Percentiles rank a stretch among this genome's conserved stretches.
Evolutionary conservation across 2,888 invertebrate species (phyloP).

Genomic region (Magallana nippona): DNA sequence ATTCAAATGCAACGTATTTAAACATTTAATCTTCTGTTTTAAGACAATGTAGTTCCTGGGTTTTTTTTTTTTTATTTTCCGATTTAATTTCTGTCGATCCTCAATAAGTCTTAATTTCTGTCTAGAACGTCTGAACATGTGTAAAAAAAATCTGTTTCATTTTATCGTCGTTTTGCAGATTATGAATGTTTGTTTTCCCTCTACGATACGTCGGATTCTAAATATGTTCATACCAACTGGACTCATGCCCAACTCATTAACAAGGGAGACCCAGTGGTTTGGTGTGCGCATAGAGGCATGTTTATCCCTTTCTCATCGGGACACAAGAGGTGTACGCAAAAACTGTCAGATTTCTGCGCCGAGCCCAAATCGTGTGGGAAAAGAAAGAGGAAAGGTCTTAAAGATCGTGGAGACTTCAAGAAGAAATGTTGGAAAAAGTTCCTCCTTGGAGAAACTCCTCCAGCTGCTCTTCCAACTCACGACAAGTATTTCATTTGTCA

Average conservation of each 20-base stretch:
- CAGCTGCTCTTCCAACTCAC: constrained; percentile 64
- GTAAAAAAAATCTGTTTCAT: no score
- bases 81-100: no score
- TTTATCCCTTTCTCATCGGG: constrained; percentile 61
- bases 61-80: no score
- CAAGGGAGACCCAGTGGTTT: constrained; percentile 58
- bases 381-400: constrained; percentile 53
- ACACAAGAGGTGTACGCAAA: constrained; percentile 55
- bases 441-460: constrained; percentile 65
- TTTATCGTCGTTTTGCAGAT: constrained; percentile 46
- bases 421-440: constrained; percentile 71
- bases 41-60: no score
- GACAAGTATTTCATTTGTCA: constrained; percentile 72
- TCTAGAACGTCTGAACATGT: no score
- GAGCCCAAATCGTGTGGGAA: constrained; percentile 59
- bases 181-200: constrained; percentile 66
- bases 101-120: no score
- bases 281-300: constrained; percentile 61
- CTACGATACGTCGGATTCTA: constrained; percentile 63
- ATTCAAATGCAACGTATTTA: no score
- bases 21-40: no score
- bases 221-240: constrained; percentile 62
- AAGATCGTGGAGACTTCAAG: constrained; percentile 61
- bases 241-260: constrained; percentile 57
- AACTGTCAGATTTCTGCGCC: constrained; percentile 62